A percentile compares a stretch with the other conserved stretches of the same genome.
phyloP scores from a whole-genome alignment of 1,140 invertebrate genomes.

The Diplogasteroides magnus region DNA sequence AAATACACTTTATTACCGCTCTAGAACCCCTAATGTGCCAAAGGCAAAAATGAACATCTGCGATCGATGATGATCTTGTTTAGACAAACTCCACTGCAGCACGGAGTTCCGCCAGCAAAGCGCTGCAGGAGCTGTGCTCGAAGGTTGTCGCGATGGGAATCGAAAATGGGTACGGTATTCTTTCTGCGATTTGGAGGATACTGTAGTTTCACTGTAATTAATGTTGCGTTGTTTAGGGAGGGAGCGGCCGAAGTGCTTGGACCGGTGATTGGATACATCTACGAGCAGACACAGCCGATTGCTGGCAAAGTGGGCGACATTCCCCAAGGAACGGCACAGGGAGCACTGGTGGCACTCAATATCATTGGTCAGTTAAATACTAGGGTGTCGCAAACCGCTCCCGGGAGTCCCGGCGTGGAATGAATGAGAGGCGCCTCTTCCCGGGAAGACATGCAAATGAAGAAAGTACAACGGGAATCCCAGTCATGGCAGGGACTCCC shows the following conservation, averaged over 20 bases:
- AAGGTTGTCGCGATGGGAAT: slow-evolving; percentile 9
- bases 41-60: no score
- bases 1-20: no score
- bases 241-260: slow-evolving; percentile 14
- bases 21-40: no score
- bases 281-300: slow-evolving; percentile 19
- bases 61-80: no score
- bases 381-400: no score
- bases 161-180: slow-evolving; percentile 15
- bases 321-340: slow-evolving; percentile 14
- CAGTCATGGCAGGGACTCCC: no score
- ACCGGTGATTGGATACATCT: slow-evolving; percentile 24
- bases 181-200: background rate
- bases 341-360: slow-evolving; percentile 29
- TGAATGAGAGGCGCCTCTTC: no score
- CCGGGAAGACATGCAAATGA: no score
- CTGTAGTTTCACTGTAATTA: background rate
- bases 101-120: slow-evolving; percentile 10
- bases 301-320: slow-evolving; percentile 9
- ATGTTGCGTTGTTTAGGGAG: slow-evolving; percentile 16
- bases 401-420: no score
- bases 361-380: slow-evolving; percentile 22
- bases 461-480: no score
- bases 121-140: slow-evolving; percentile 9
- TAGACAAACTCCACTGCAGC: slow-evolving; percentile 10